phyloP scores from a whole-genome alignment of 1,140 invertebrate species.

The Caenorhabditis brenneri region DNA sequence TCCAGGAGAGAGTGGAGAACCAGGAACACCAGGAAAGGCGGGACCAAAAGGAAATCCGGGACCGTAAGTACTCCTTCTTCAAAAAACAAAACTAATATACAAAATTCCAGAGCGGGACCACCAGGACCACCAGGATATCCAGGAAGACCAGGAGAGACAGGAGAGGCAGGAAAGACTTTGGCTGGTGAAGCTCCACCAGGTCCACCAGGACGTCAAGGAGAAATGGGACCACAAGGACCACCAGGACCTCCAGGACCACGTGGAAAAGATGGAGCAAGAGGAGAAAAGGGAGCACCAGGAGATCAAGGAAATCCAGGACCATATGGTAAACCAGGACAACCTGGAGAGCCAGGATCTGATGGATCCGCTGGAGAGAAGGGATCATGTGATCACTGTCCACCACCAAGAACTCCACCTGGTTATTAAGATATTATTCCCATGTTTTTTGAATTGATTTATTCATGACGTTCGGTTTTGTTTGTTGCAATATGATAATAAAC shows the following conservation, averaged over 20 bases:
- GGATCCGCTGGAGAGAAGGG: constrained; percentile 79
- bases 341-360: constrained; percentile 78
- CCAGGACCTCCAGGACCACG: constrained; percentile 79
- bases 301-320: constrained; percentile 58
- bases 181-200: constrained; percentile 80
- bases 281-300: constrained; percentile 51
- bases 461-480: constrained; percentile 15
- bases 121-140: constrained; percentile 80
- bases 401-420: constrained; percentile 44
- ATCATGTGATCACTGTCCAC: constrained; percentile 49
- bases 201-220: constrained; percentile 79
- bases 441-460: not conserved
- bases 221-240: constrained; percentile 80
- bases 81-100: not conserved
- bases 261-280: constrained; percentile 78
- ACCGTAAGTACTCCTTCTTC: not conserved
- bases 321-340: constrained; percentile 73
- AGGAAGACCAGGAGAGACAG: constrained; percentile 80
- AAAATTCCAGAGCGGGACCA: constrained; percentile 61
- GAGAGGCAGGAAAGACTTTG: constrained; percentile 75
- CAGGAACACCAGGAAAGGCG: constrained; percentile 79
- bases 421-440: constrained; percentile 21
- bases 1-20: constrained; percentile 78
- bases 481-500: constrained; percentile 19
- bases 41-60: constrained; percentile 76